A percentile compares a stretch with the other conserved stretches of the same genome.
Conservation (phyloP, 2,888 invertebrate species). For the Eupithecia vulgata region DNA sequence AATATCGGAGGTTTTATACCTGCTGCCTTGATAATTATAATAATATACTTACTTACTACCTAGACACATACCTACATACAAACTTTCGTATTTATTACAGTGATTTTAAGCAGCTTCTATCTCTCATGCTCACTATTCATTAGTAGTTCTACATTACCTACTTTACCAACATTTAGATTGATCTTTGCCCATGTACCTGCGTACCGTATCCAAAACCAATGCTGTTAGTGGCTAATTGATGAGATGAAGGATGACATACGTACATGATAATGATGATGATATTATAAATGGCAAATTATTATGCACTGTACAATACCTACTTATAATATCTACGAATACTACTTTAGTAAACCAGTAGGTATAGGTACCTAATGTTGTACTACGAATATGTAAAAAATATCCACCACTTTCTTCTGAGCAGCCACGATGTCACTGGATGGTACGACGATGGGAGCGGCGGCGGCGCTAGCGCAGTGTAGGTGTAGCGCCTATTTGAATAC, state of each 20-base stretch:
- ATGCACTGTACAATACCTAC: too few relatives aligned
- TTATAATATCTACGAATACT: too few relatives aligned
- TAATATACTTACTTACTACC: too few relatives aligned
- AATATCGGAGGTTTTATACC: not conserved
- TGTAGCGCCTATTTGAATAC: not conserved
- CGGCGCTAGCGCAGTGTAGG: not conserved
- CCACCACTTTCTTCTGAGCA: not conserved
- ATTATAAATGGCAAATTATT: not conserved
- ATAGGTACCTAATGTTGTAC: not conserved
- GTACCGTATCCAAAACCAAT: conserved; percentile 30
- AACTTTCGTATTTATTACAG: too few relatives aligned
- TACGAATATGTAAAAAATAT: not conserved
- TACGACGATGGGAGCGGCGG: not conserved
- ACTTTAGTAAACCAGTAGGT: not conserved
- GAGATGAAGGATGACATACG: too few relatives aligned
- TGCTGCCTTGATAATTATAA: not conserved
- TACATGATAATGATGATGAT: too few relatives aligned
- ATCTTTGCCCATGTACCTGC: not conserved
- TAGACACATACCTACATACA: too few relatives aligned
- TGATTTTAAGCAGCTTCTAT: too few relatives aligned
- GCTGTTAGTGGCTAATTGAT: conserved; percentile 20
- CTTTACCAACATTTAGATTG: too few relatives aligned
- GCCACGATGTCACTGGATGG: not conserved
- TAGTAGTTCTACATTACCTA: too few relatives aligned
- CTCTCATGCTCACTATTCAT: too few relatives aligned